Base-by-base conservation (phyloP, 2,888 invertebrate genomes). In the Altica lythri region DNA sequence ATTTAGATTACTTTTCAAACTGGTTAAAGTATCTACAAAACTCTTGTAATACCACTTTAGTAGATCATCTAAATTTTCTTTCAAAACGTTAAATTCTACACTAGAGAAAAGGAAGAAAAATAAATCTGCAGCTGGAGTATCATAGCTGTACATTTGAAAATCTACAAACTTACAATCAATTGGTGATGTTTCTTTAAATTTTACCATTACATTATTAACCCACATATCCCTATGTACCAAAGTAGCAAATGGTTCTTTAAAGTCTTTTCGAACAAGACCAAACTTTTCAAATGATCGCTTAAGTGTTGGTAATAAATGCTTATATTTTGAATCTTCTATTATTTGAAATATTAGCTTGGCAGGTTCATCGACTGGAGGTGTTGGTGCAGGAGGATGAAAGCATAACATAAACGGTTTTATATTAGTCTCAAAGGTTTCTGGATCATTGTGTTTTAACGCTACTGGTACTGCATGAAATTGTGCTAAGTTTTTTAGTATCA, bases 191-290 rank as follows among this genome's bases (percentile, higher is more conserved):
- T 62, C 48, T 10, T 55, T 57, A 34, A 75, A 75, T 61, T 76
- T 77, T 10, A 82, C 68, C 76, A 84, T 77, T 4, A 81, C 72
- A 60, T 84, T 84, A 64, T 83, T 83, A 9, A 79, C 77, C 83
- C 83, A 83, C 40, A 80, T 73, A 66, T 84, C 84, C 1, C 73
- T 72, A 57, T 84, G 84, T 2, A 75, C 72, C n/a, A 83, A 72
- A 0, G 81, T 78, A 1, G 76, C 75, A 70, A 79, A 84, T 0
- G 78, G 77, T 32, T 79, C 79, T 2, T 47, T 55, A 34, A 40
- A 46, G 13, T 29, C n/a, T 27, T 29, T 0, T n/a, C 13, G 14
- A 12, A 17, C 13, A 2, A 6, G 4, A 1, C 1, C 5, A 30
- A 3, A 19, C 17, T 19, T 4, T n/a, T 16, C 14, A 30, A 27